Base-by-base conservation (phyloP, 2,113 vertebrate species). In the Caloenas nicobarica region DNA sequence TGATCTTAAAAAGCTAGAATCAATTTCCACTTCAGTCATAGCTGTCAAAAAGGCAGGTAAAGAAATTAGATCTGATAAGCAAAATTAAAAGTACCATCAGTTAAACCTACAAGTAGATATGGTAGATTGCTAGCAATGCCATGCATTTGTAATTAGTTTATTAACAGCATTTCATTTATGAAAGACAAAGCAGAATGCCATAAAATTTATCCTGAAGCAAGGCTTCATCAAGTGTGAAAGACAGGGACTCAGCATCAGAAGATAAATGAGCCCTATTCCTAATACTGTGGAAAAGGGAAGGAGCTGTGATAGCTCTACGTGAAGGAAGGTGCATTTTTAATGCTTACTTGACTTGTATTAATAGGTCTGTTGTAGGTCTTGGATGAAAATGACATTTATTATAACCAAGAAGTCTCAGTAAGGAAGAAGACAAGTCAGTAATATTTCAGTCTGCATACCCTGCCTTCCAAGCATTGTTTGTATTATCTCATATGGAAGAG, bases 81-180 rank as follows among this genome's bases (percentile, higher is more conserved):
- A 93, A 93, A 96, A 96, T 93, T 93, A 93, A 87, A 96, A 95
- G 65, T 72, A 93, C 16, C 58, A 89, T 61, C 83, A 89, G 70
- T 86, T 87, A 95, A 91, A 79, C 8, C 6, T 34, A 64, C 33
- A 17, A 68, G 53, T 19, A 78, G 86, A 66, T 73, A 3, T 0
- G 4, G 65, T 31, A 84, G 60, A 72, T 64, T 60, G 34, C 60
- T 40, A n/a, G 72, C 48, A 78, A 21, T 26, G 26, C 42, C 65
- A 38, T 3, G 26, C 36, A 21, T 28, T 18, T 38, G 26, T 89
- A 84, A 89, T 25, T 79, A 65, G 57, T 91, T 97, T 95, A 96
- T 92, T 89, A 96, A 81, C 81, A 93, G 51, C 25, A 56, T 78
- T 92, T 71, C 51, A 60, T 81, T 91, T 86, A 71, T 78, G 83